These are phyloP conservation scores for Notiomystis cincta DNA, from an alignment of 2,113 vertebrate species.

Conservation along the genomic window DNA sequence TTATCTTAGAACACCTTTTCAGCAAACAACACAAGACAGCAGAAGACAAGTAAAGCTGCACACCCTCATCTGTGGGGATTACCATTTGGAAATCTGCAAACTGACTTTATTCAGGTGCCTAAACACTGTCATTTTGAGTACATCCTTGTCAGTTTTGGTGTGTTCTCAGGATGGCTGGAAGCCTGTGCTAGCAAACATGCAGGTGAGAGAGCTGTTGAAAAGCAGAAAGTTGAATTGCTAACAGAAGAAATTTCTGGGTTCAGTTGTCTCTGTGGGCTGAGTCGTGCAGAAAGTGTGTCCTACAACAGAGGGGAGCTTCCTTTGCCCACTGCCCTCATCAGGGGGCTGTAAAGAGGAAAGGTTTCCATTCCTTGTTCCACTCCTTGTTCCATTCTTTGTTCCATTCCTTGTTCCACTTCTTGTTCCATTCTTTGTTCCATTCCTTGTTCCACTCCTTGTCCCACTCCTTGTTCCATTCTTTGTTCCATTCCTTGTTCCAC, in stretches of 20 bases:
- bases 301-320: neutral
- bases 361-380: fast-evolving
- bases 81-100: neutral
- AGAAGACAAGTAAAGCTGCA: neutral
- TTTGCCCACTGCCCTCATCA: neutral
- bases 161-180: neutral
- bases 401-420: too few species aligned
- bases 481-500: too few species aligned
- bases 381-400: too few species aligned
- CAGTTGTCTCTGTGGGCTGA: too few species aligned
- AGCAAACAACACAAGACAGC: neutral
- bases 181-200: neutral
- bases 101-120: neutral
- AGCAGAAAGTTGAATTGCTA: neutral
- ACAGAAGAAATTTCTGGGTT: neutral
- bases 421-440: too few species aligned
- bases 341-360: neutral
- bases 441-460: too few species aligned
- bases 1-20: neutral
- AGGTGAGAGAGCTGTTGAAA: neutral
- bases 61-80: neutral
- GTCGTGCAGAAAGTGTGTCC: fast-evolving
- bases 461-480: too few species aligned
- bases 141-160: neutral
- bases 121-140: neutral